Percentiles rank a stretch among this genome's conserved stretches.
Conservation (phyloP, 2,113 vertebrate genomes). For the Acinonyx jubatus region DNA sequence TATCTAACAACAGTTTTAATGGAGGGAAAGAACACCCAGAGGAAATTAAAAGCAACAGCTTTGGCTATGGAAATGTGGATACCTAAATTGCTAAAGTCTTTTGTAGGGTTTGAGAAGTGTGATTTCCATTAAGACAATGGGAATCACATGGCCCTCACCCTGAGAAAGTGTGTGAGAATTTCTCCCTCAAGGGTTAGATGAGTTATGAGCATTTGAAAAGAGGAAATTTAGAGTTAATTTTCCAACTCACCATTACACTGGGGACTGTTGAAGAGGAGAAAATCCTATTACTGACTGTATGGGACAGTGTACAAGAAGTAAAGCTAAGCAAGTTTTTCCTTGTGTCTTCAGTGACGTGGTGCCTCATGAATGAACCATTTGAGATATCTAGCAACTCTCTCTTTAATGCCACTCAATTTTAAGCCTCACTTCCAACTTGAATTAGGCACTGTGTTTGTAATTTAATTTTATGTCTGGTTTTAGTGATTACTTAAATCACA, state of each 20-base stretch:
- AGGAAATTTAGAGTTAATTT: constrained; percentile 61
- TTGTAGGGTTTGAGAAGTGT: constrained; percentile 37
- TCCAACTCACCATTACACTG: background rate
- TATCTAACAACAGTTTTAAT: background rate
- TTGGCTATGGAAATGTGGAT: constrained; percentile 38
- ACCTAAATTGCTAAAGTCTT: constrained; percentile 46
- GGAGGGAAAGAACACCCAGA: constrained; percentile 2
- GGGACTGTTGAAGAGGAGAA: background rate
- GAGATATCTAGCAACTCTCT: background rate
- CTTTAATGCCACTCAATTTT: background rate
- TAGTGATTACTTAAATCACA: constrained; percentile 16
- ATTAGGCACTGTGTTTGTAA: background rate
- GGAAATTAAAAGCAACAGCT: constrained; percentile 54
- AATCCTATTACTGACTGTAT: background rate
- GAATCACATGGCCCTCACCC: constrained; percentile 34
- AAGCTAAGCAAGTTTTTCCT: background rate
- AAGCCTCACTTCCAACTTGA: background rate
- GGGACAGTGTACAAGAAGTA: background rate
- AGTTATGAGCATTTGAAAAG: constrained; percentile 56
- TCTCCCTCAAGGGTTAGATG: constrained; percentile 37
- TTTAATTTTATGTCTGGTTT: constrained; percentile 49
- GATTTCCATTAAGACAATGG: constrained; percentile 58
- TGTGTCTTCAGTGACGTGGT: background rate
- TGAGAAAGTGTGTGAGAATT: constrained; percentile 30
- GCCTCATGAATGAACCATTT: background rate